These are phyloP conservation scores for Drosophila sp. DNA, from an alignment of 1,140 invertebrate genomes.

Conservation along the genomic window DNA sequence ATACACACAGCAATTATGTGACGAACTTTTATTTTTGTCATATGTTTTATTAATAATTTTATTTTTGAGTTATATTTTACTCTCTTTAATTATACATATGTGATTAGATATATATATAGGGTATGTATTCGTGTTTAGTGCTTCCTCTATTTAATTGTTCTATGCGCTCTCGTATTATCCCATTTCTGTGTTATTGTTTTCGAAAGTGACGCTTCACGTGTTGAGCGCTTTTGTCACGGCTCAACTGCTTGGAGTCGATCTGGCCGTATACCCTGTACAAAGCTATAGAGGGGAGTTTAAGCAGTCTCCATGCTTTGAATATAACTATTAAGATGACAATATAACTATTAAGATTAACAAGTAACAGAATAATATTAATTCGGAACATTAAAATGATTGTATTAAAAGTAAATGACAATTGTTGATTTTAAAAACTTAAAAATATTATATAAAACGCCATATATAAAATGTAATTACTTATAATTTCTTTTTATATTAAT, in stretches of 20 bases:
- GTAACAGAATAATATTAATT: too few species aligned
- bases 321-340: too few species aligned
- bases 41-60: conserved; percentile 16
- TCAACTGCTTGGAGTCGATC: conserved; percentile 35
- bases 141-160: conserved; percentile 45
- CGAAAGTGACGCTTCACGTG: conserved; percentile 56
- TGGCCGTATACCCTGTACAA: conserved; percentile 7
- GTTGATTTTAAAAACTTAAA: too few species aligned
- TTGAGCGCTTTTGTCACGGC: conserved; percentile 40
- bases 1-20: conserved; percentile 17
- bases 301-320: too few species aligned
- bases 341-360: too few species aligned
- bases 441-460: too few species aligned
- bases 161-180: conserved; percentile 28
- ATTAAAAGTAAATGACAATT: too few species aligned
- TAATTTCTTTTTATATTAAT: too few species aligned
- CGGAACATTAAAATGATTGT: too few species aligned
- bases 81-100: background rate
- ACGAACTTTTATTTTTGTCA: conserved; percentile 22
- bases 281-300: too few species aligned
- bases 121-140: conserved; percentile 26
- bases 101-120: background rate
- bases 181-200: conserved; percentile 42
- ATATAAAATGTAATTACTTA: too few species aligned
- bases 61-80: conserved; percentile 15